phyloP scores from a whole-genome alignment of 2,113 vertebrate genomes.

The Proterorhinus semilunaris region DNA sequence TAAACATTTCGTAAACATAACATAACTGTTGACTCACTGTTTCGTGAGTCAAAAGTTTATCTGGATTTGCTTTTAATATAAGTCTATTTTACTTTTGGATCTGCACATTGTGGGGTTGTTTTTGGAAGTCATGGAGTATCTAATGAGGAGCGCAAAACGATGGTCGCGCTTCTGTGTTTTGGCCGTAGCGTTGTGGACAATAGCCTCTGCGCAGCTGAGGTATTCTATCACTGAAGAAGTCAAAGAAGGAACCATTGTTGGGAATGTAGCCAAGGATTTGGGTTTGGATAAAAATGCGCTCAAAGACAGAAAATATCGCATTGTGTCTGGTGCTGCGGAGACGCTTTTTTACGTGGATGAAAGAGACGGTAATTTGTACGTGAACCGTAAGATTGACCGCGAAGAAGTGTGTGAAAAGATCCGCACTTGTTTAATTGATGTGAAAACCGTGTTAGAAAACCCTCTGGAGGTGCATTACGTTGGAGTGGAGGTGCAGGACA shows the following conservation, averaged over 20 bases:
- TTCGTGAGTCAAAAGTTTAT: no score
- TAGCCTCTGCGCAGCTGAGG: constrained; percentile 57
- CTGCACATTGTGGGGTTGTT: constrained; percentile 10
- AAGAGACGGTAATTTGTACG: constrained; percentile 53
- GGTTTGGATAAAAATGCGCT: constrained; percentile 56
- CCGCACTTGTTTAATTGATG: constrained; percentile 53
- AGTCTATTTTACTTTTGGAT: background rate
- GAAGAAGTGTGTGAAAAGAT: constrained; percentile 59
- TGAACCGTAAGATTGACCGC: constrained; percentile 58
- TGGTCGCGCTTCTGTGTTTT: constrained; percentile 11
- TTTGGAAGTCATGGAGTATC: constrained; percentile 51
- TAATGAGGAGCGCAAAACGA: constrained; percentile 16
- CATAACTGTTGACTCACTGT: no score
- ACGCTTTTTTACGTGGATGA: constrained; percentile 55
- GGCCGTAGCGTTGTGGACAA: constrained; percentile 27
- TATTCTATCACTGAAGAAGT: constrained; percentile 66
- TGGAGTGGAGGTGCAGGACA: constrained; percentile 63
- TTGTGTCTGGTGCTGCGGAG: constrained; percentile 57
- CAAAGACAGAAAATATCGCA: constrained; percentile 54
- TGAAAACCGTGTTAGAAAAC: constrained; percentile 68
- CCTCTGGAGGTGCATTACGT: constrained; percentile 70
- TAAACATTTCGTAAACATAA: no score
- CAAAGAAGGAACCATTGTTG: constrained; percentile 53
- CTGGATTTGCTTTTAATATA: fast-evolving
- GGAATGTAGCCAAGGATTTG: constrained; percentile 68